Percentiles rank a stretch among this genome's conserved stretches.
Evolutionary conservation across 2,113 vertebrate species (phyloP).

Genomic region (Microtus oregoni): DNA sequence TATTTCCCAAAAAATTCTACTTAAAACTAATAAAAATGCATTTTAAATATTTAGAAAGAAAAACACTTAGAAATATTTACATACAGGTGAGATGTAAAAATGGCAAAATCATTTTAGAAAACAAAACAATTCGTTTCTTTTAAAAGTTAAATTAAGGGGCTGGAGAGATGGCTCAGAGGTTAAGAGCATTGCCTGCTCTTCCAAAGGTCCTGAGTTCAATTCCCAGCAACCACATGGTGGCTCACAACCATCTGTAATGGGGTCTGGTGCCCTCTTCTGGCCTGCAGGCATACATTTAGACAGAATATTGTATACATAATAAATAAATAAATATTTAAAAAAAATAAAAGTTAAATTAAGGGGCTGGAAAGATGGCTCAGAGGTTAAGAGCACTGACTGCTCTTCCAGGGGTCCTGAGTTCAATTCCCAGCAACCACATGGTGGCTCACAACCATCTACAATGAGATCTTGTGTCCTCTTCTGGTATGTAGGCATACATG

Average conservation of each 20-base stretch:
- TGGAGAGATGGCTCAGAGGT: neutral
- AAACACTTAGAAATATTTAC: neutral
- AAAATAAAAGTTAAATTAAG: neutral
- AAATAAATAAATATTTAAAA: too few relatives aligned
- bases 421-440: neutral
- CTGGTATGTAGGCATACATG: too few relatives aligned
- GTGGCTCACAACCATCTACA: neutral
- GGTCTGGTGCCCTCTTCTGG: too few relatives aligned
- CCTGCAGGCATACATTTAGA: too few relatives aligned
- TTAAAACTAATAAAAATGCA: neutral
- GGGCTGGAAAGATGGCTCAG: neutral
- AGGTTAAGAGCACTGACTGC: neutral
- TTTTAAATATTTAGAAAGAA: neutral
- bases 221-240: neutral
- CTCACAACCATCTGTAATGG: neutral
- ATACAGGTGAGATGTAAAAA: neutral
- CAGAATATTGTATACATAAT: too few relatives aligned
- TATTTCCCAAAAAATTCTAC: neutral
- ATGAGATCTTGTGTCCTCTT: too few relatives aligned
- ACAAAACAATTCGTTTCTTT: neutral
- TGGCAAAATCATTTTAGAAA: neutral
- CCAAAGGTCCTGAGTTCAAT: neutral
- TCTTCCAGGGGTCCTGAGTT: neutral
- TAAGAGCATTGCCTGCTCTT: neutral
- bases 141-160: neutral